Evolutionary conservation across 64 coral and sea anemone genomes (phyloP), one percentile per base, ranked within the genome.

Genomic region (Stylophora pistillata): DNA sequence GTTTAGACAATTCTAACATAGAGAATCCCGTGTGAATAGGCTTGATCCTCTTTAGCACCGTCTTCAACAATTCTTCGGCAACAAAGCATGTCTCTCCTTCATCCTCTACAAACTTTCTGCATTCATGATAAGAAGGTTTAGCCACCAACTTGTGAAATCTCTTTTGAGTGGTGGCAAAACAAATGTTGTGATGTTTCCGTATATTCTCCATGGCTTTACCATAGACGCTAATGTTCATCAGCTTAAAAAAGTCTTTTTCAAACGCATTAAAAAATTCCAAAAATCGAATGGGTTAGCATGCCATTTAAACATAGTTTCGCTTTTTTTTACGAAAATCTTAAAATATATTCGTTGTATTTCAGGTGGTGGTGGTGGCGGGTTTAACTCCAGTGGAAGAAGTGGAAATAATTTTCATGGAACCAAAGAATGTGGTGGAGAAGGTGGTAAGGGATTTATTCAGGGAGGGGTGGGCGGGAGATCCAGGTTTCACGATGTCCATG

Each of bases 361-460:
- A 76, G 74, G 74, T 41, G 41, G 74, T 55, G 74, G 74, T 52
- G 74, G 74, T 52, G 74, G 74, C 11, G 74, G 74, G 1, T 76
- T 76, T 76, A 13, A 76, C 47, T 76, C 74, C 74, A 76, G 74
- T n/a, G 74, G 74, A 55, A 76, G 74, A 76, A 55, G 74, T 76
- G 17, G 17, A 76, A 76, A 6, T 11, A 25, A 55, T 53, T 47
- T 47, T 21, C 0, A n/a, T 55, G 74, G 74, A 0, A 47, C 41
- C 5, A 76, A 53, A 17, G 74, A 5, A 12, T 0, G 2, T 1
- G 74, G 74, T 9, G 74, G 74, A 53, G 74, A 76, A 76, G 74
- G 74, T 10, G 74, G 74, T 21, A 76, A 76, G 20, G 74, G 37
- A 76, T 76, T 76, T 76, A 5, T 47, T 55, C 74, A 76, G 74